Conservation (phyloP, 2,888 invertebrate genomes). For the Agrenia bidenticulata region DNA sequence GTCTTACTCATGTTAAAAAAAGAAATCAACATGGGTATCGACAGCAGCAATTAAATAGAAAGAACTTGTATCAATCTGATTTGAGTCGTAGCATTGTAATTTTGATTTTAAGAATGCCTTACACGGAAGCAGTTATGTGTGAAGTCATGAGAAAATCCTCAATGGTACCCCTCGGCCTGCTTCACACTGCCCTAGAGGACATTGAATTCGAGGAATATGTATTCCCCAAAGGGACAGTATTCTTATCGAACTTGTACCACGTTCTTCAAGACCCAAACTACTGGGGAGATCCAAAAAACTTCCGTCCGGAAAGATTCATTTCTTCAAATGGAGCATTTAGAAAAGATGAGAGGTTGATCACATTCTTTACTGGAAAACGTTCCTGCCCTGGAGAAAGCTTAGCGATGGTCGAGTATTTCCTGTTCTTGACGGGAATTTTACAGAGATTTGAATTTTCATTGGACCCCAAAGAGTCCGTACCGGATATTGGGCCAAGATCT, state of each 20-base stretch:
- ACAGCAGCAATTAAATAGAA: no score
- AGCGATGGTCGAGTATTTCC: constrained; percentile 46
- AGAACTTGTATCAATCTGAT: no score
- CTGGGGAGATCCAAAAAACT: constrained; percentile 47
- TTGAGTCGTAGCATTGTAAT: constrained; percentile 15
- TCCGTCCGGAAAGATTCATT: constrained; percentile 45
- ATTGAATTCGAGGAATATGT: constrained; percentile 42
- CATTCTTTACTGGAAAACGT: constrained; percentile 53
- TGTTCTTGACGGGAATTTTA: constrained; percentile 50
- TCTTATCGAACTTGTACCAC: constrained; percentile 44
- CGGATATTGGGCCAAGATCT: constrained; percentile 46
- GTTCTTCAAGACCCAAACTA: constrained; percentile 43
- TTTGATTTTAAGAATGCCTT: constrained; percentile 34
- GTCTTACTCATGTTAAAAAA: no score
- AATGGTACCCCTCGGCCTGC: constrained; percentile 45
- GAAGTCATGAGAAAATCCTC: constrained; percentile 47
- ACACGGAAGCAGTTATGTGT: constrained; percentile 43
- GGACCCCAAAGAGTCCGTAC: constrained; percentile 39
- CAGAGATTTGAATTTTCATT: constrained; percentile 47
- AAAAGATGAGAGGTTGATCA: constrained; percentile 52
- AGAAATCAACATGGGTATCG: no score
- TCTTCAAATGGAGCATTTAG: constrained; percentile 35
- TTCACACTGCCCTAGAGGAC: constrained; percentile 47
- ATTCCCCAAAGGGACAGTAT: constrained; percentile 45
- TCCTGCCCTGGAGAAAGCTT: constrained; percentile 47